Conservation (phyloP, 2,888 invertebrate genomes). For the Ptilodon capucinus region DNA sequence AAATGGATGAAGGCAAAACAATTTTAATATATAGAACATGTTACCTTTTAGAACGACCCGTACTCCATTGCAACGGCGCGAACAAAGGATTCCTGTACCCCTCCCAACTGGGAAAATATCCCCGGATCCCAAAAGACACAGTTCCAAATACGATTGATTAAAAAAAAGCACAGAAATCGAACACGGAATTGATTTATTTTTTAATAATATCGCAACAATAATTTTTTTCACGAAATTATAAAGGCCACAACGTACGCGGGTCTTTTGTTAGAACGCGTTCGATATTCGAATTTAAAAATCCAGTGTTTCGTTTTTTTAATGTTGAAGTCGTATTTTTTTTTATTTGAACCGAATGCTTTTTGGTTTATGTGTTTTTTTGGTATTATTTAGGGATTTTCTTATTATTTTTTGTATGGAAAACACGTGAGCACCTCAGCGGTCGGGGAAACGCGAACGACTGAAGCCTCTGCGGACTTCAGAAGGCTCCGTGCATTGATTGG, state of each 20-base stretch:
- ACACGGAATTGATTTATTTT: slow-evolving; percentile 3
- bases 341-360: slow-evolving; percentile 2
- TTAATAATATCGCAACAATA: neutral
- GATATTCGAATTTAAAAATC: slow-evolving; percentile 10
- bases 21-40: slow-evolving; percentile 25
- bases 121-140: slow-evolving; percentile 2
- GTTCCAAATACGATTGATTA: neutral
- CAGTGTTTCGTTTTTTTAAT: neutral
- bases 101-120: slow-evolving; percentile 6
- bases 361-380: slow-evolving; percentile 24
- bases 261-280: slow-evolving; percentile 30
- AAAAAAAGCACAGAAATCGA: slow-evolving; percentile 1
- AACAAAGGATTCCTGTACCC: slow-evolving; percentile 28
- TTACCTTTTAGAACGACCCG: slow-evolving; percentile 30
- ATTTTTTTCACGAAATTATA: slow-evolving; percentile 23
- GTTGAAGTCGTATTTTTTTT: neutral
- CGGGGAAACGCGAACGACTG: slow-evolving; percentile 62
- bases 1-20: neutral
- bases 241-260: slow-evolving; percentile 34
- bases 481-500: slow-evolving; percentile 79
- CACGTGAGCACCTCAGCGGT: slow-evolving; percentile 48
- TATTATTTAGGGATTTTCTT: slow-evolving; percentile 28
- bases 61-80: slow-evolving; percentile 19
- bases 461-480: slow-evolving; percentile 61
- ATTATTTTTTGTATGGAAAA: slow-evolving; percentile 37